Conservation (phyloP, 2,113 vertebrate genomes). For the Spheniscus mendiculus region DNA sequence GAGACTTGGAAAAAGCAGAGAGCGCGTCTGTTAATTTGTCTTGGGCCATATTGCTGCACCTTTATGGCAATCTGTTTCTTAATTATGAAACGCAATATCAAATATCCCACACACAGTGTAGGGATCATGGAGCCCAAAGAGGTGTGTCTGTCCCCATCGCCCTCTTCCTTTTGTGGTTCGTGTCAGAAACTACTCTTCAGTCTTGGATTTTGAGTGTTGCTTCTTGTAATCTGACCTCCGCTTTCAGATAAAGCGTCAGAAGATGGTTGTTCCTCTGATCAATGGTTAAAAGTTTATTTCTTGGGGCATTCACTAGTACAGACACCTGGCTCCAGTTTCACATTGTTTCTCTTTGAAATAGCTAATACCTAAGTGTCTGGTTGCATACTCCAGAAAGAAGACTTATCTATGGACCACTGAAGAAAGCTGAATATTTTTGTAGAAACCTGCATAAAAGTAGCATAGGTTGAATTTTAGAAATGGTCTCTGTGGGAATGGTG, state of each 20-base stretch:
- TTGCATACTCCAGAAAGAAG: neutral
- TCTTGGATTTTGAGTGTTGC: neutral
- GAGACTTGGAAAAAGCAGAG: neutral
- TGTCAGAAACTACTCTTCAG: neutral
- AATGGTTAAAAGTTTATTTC: neutral
- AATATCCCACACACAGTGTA: rapidly evolving
- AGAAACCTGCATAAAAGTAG: neutral
- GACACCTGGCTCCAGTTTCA: neutral
- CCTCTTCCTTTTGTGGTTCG: neutral
- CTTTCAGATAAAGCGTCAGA: neutral
- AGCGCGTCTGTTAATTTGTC: neutral
- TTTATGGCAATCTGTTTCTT: neutral
- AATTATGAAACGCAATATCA: neutral
- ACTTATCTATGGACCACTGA: neutral
- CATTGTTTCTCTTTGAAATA: neutral
- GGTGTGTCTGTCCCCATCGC: rapidly evolving
- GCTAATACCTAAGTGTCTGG: neutral
- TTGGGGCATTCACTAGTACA: neutral
- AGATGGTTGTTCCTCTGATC: neutral
- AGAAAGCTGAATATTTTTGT: neutral
- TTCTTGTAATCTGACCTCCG: neutral
- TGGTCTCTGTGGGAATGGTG: neutral
- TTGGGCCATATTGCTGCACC: neutral
- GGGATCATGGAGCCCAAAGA: neutral
- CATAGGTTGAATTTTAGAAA: neutral